These are phyloP conservation scores for Scomber colias DNA, from an alignment of 2,113 vertebrate species.

Conservation along the genomic window DNA sequence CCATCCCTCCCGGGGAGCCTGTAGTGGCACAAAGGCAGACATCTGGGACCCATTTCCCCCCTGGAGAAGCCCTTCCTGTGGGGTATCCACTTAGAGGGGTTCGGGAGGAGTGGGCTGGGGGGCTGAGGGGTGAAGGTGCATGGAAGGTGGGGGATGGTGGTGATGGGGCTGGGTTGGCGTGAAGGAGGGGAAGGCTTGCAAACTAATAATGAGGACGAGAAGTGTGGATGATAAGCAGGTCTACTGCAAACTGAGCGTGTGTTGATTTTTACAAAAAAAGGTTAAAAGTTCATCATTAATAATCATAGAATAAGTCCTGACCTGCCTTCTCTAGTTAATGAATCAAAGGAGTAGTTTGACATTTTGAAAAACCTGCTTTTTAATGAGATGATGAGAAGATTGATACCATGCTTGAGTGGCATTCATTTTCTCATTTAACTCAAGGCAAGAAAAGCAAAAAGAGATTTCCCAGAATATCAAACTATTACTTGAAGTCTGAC, in stretches of 20 bases:
- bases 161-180: constrained; percentile 36
- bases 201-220: constrained; percentile 24
- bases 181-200: not conserved
- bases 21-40: constrained; percentile 79
- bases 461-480: not conserved
- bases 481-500: too few relatives aligned
- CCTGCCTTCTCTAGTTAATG: not conserved
- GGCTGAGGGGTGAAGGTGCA: constrained; percentile 57
- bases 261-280: not conserved
- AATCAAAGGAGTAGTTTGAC: not conserved
- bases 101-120: constrained; percentile 36
- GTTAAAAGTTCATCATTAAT: not conserved
- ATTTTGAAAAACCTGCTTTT: too few relatives aligned
- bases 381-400: not conserved
- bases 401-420: not conserved
- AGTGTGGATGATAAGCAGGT: constrained; percentile 52
- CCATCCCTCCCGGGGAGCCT: constrained; percentile 77
- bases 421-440: not conserved
- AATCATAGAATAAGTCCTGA: not conserved
- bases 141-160: constrained; percentile 56
- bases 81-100: constrained; percentile 83
- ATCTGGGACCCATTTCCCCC: constrained; percentile 87
- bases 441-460: not conserved
- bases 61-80: constrained; percentile 84
- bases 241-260: not conserved